Conservation (phyloP, 2,113 vertebrate genomes). For the Oreochromis tanganicae region DNA sequence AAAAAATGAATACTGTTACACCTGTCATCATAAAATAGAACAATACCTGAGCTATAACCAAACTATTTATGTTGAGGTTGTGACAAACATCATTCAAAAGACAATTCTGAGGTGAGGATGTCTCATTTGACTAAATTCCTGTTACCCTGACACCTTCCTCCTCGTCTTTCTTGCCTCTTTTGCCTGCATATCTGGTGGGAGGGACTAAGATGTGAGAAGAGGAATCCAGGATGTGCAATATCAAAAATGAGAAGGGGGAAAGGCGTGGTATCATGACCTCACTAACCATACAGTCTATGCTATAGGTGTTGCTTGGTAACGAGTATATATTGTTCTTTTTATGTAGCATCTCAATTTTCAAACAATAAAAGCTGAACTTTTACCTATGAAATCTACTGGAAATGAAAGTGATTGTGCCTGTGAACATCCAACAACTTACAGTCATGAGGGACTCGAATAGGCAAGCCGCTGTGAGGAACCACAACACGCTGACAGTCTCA, state of each 20-base stretch:
- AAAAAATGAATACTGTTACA: background rate
- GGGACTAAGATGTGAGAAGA: background rate
- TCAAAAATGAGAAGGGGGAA: background rate
- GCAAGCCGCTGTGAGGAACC: constrained; percentile 70
- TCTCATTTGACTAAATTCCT: background rate
- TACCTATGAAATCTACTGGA: background rate
- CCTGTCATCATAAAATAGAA: background rate
- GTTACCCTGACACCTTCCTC: background rate
- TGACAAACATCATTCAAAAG: background rate
- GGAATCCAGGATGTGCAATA: background rate
- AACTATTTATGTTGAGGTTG: background rate
- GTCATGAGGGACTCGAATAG: constrained; percentile 77
- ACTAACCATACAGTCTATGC: background rate
- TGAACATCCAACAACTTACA: constrained; percentile 30
- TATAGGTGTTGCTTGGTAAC: background rate
- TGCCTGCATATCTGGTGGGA: background rate
- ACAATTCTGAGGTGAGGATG: background rate
- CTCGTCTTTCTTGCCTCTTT: background rate
- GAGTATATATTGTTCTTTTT: accelerated
- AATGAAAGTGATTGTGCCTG: background rate
- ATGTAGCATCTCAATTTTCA: background rate
- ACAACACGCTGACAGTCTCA: constrained; percentile 52
- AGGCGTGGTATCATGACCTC: accelerated
- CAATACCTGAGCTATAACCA: background rate
- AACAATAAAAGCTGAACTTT: background rate